Evolutionary conservation across 2,888 invertebrate species (phyloP).

Genomic region (Arrhopalites spinosus): DNA sequence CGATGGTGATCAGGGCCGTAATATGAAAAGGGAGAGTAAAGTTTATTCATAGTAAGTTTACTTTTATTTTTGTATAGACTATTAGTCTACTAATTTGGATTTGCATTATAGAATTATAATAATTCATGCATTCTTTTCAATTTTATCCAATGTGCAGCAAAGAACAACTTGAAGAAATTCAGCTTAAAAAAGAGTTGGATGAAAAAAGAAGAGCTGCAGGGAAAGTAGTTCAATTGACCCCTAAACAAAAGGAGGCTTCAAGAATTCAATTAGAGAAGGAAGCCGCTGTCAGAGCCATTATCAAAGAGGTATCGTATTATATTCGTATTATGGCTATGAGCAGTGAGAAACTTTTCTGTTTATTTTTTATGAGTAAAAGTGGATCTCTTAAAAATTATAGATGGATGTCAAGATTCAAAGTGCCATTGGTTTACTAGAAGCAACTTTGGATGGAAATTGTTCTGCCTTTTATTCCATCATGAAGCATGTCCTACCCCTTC

Average conservation of each 20-base stretch:
- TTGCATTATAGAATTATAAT: no score
- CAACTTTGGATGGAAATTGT: conserved; percentile 62
- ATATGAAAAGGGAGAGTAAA: conserved; percentile 93
- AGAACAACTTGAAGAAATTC: conserved; percentile 93
- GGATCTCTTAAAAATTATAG: conserved; percentile 44
- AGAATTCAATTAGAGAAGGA: conserved; percentile 87
- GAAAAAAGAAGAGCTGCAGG: conserved; percentile 83
- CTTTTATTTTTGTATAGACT: no score
- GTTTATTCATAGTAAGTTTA: conserved; percentile 96
- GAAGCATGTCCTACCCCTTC: conserved; percentile 65
- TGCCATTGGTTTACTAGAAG: conserved; percentile 58
- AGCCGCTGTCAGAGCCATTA: conserved; percentile 68
- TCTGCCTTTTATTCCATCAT: conserved; percentile 64
- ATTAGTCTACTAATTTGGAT: no score
- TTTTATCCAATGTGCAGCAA: no score
- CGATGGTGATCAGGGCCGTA: conserved; percentile 60
- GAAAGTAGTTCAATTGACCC: conserved; percentile 70
- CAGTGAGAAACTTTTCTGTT: no score
- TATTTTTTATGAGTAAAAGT: background rate
- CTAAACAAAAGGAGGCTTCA: conserved; percentile 91
- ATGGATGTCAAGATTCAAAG: conserved; percentile 57
- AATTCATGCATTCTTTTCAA: no score
- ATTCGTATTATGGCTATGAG: background rate
- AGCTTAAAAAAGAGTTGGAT: conserved; percentile 88
- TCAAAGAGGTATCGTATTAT: conserved; percentile 24